Conservation (phyloP, 2,888 invertebrate species). For the Cheilosia soror region DNA sequence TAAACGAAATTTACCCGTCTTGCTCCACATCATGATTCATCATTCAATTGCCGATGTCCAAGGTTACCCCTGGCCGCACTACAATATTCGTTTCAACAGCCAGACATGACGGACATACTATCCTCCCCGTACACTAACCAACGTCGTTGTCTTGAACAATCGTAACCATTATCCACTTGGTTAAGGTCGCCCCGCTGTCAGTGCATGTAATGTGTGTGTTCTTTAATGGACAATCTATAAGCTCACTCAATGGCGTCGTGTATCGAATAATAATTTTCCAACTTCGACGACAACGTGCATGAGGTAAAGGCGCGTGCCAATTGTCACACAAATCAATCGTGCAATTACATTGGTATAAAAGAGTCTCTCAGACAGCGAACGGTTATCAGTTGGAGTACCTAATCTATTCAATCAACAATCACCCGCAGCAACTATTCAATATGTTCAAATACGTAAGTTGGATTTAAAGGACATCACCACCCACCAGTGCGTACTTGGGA, state of each 20-base stretch:
- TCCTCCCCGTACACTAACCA: background rate
- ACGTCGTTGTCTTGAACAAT: conserved; percentile 52
- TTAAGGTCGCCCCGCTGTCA: conserved; percentile 63
- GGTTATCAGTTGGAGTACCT: conserved; percentile 65
- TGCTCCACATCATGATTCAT: conserved; percentile 1
- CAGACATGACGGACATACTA: conserved; percentile 7
- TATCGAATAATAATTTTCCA: conserved; percentile 57
- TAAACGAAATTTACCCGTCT: background rate
- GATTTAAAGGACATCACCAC: background rate
- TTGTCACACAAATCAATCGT: conserved; percentile 5
- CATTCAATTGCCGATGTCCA: conserved; percentile 12
- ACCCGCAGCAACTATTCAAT: conserved; percentile 30
- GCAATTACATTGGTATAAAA: conserved; percentile 68
- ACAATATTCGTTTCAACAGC: conserved; percentile 2
- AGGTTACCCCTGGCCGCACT: conserved; percentile 26
- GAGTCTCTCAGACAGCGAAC: conserved; percentile 10
- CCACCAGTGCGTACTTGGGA: background rate
- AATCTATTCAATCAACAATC: conserved; percentile 56
- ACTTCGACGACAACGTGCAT: conserved; percentile 6
- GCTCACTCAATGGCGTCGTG: conserved; percentile 33
- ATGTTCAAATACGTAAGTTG: conserved; percentile 74
- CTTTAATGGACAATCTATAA: conserved; percentile 34
- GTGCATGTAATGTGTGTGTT: conserved; percentile 44
- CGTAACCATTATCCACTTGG: conserved; percentile 47
- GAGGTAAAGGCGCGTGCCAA: conserved; percentile 60